phyloP scores from a whole-genome alignment of 2,888 invertebrate species.

The Athrips mouffetella region DNA sequence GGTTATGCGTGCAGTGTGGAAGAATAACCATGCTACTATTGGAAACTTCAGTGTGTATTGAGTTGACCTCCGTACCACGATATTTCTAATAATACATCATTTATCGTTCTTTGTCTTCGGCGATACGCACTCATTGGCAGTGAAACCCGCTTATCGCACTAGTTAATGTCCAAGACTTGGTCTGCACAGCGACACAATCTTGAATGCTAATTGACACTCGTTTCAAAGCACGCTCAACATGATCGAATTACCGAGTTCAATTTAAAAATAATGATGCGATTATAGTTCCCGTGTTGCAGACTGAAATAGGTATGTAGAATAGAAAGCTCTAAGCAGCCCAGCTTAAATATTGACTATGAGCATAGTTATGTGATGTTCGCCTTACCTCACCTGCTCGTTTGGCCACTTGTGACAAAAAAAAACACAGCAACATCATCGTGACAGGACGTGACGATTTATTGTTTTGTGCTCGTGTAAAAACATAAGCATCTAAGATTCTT shows the following conservation, averaged over 20 bases:
- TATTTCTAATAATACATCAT: conserved; percentile 61
- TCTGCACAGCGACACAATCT: conserved; percentile 4
- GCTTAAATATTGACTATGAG: too few species aligned
- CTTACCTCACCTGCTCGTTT: too few species aligned
- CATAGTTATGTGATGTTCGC: too few species aligned
- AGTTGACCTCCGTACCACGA: conserved; percentile 58
- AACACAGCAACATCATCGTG: conserved; percentile 6
- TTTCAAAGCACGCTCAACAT: neutral
- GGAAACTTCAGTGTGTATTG: conserved; percentile 50
- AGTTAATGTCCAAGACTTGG: neutral
- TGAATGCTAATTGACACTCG: neutral
- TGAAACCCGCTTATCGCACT: conserved; percentile 5
- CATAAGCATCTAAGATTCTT: conserved; percentile 2
- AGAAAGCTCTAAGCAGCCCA: neutral
- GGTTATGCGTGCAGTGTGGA: conserved; percentile 22
- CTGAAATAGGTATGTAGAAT: neutral
- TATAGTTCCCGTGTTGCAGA: too few species aligned
- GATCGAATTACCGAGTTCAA: neutral
- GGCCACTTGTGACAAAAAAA: neutral
- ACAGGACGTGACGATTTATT: conserved; percentile 6
- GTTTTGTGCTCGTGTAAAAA: conserved; percentile 4
- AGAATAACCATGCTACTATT: conserved; percentile 48
- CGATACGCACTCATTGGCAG: conserved; percentile 29
- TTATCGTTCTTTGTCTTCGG: conserved; percentile 48
- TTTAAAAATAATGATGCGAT: neutral